Evolutionary conservation across 2,113 vertebrate genomes (phyloP), one percentile per base, ranked within the genome.

Genomic region (Podarcis muralis): DNA sequence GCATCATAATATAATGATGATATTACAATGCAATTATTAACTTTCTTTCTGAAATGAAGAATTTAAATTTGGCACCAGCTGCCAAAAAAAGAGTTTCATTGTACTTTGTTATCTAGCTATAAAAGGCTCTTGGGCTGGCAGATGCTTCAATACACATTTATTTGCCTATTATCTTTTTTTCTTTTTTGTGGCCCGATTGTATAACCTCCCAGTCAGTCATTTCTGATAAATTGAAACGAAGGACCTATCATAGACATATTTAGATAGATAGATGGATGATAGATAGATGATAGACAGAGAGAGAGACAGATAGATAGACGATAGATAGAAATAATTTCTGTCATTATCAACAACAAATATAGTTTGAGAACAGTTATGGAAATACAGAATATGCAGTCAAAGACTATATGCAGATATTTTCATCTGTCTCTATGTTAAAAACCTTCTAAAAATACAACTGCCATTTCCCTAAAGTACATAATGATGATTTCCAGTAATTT

Each of bases 11-110:
- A 88, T 43, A 76, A 83, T 76, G 35, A 23, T 76, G 25, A 77
- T 88, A 76, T 53, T 68, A 83, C 75, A 37, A 66, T 76, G 40
- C 32, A 74, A 65, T 66, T 74, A 80, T 68, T 16, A 83, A 80
- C 59, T 69, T 2, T 40, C 69, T 62, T 30, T 6, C 3, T 83
- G 30, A 82, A 89, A 91, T 2, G 87, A 88, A 89, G 85, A n/a
- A n/a, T 27, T 88, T 79, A 81, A 13, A 76, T 16, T 0, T 1
- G 79, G 59, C 53, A 2, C 1, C 82, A 93, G 48, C 3, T 82
- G 2, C 8, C 85, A 35, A 32, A 53, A 88, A 75, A 88, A 75
- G 4, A 23, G 32, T 77, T 65, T 43, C n/a, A 88, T 88, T 68
- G 18, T 74, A 48, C 79, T 82, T 81, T 75, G 13, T 48, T 68